phyloP scores from a whole-genome alignment of 64 coral and sea anemone genomes.

The Actinia tenebrosa region DNA sequence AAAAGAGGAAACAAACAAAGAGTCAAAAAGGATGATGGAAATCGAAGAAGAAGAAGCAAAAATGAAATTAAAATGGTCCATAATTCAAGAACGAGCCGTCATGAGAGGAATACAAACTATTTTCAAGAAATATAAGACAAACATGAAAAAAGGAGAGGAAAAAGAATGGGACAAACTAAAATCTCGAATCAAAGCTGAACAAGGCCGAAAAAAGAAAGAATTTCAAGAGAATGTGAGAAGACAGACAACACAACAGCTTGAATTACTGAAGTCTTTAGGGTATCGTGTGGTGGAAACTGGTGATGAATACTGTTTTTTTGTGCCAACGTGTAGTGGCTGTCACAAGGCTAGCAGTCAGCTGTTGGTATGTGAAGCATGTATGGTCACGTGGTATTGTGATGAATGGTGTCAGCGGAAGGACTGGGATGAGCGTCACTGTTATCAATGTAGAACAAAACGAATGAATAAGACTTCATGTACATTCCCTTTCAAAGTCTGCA shows the following conservation, averaged over 20 bases:
- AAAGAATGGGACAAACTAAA: not conserved
- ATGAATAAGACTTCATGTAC: not conserved
- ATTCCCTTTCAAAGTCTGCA: not conserved
- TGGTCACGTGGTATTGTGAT: conserved; percentile 14
- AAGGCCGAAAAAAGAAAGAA: not conserved
- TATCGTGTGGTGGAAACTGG: not conserved
- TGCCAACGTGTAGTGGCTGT: not conserved
- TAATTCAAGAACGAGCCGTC: not conserved
- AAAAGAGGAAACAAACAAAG: not conserved
- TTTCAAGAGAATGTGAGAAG: not conserved
- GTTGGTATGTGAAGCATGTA: not conserved
- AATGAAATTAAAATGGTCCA: not conserved
- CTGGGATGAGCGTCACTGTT: not conserved
- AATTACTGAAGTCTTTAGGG: not conserved
- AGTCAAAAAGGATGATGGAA: not conserved
- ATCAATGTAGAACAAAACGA: not conserved
- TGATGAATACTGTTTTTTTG: not conserved
- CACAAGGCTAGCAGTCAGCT: not conserved
- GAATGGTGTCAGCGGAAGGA: not conserved
- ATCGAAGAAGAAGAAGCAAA: conserved; percentile 5
- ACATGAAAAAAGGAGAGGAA: not conserved
- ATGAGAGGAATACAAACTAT: not conserved
- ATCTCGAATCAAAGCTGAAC: not conserved
- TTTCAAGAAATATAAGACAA: not conserved
- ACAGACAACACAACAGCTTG: not conserved